A percentile compares a stretch with the other conserved stretches of the same genome.
Conservation (phyloP, 2,113 vertebrate species). For the Otocyon megalotis region DNA sequence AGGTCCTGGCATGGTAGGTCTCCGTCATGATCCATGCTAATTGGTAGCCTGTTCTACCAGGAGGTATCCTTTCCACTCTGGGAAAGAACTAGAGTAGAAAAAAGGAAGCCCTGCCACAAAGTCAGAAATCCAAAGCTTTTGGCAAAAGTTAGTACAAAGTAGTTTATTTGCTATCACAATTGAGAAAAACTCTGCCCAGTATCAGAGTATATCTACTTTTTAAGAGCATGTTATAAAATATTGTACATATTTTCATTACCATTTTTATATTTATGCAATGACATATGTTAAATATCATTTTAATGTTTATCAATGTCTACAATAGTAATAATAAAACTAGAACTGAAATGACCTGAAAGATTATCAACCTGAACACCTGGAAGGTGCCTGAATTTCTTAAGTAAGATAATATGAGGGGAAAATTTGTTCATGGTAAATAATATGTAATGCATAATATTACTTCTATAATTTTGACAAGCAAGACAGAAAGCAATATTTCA, state of each 20-base stretch:
- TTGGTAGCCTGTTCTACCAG: not conserved
- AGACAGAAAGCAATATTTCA: not conserved
- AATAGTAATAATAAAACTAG: conserved; percentile 21
- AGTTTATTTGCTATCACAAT: not conserved
- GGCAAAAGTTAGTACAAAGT: not conserved
- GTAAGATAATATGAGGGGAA: not conserved
- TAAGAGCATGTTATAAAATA: not conserved
- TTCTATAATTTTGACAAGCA: conserved; percentile 14
- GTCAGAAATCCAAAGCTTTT: not conserved
- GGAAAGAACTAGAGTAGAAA: not conserved
- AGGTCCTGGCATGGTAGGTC: not conserved
- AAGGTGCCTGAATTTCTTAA: not conserved
- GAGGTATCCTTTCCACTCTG: not conserved
- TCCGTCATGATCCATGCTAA: not conserved
- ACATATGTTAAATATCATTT: not conserved
- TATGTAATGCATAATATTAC: not conserved
- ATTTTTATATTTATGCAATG: conserved; percentile 14
- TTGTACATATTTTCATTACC: not conserved
- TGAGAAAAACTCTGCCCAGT: not conserved
- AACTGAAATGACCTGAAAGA: not conserved
- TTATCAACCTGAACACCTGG: not conserved
- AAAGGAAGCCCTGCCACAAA: not conserved
- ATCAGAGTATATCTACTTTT: not conserved
- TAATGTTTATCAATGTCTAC: not conserved
- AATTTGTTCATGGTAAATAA: conserved; percentile 19